Evolutionary conservation across 2,888 invertebrate species (phyloP).

Genomic region (Lasioglossum marginatum): DNA sequence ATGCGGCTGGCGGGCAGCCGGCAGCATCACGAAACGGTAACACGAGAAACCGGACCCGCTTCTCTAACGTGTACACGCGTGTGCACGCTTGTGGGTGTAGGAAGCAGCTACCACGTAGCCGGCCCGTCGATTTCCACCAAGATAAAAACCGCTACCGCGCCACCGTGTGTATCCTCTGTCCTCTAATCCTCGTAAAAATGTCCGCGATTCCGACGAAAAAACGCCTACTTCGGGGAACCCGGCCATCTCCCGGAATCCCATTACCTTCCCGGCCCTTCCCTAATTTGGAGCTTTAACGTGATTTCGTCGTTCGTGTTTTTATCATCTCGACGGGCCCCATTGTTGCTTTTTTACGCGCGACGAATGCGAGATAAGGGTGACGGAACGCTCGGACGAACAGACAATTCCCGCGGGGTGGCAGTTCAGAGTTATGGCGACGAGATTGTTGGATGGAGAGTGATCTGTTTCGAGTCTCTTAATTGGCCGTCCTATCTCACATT

Average conservation of each 20-base stretch:
- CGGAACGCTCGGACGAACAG: neutral
- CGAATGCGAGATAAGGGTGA: constrained; percentile 12
- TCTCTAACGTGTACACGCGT: constrained; percentile 36
- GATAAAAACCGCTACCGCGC: constrained; percentile 62
- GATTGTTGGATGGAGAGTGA: neutral
- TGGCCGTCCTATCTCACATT: neutral
- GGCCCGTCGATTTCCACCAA: constrained; percentile 60
- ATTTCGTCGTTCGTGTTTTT: neutral
- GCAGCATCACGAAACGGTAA: constrained; percentile 75
- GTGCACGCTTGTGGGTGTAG: constrained; percentile 45
- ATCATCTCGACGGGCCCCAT: constrained; percentile 5
- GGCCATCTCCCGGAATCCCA: constrained; percentile 4
- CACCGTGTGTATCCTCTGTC: constrained; percentile 29
- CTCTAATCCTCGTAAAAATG: constrained; percentile 59
- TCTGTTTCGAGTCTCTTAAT: neutral
- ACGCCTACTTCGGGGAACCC: constrained; percentile 16
- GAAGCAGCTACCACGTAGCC: constrained; percentile 41
- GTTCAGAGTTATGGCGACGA: neutral
- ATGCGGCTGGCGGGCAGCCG: constrained; percentile 69
- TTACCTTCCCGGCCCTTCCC: constrained; percentile 25
- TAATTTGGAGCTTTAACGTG: constrained; percentile 33
- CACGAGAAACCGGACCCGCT: constrained; percentile 75
- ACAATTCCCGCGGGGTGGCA: neutral
- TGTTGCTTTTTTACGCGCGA: constrained; percentile 10
- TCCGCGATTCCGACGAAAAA: constrained; percentile 21